Evolutionary conservation across 2,797 vertebrate genomes (phyloP), one percentile per base, ranked within the genome.

Genomic region (Melanotaenia pygmaea): DNA sequence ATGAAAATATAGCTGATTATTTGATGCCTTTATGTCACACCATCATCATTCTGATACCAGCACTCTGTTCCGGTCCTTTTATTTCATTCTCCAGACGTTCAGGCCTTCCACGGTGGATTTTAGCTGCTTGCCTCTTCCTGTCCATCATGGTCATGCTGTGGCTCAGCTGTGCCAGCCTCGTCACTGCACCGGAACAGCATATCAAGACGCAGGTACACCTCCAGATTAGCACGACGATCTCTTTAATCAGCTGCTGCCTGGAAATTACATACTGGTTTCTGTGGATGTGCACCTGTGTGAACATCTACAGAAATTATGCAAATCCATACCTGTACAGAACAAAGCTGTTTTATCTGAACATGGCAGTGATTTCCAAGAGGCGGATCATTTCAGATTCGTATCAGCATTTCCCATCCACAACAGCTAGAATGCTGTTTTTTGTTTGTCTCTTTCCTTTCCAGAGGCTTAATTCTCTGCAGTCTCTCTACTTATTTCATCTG

Each of bases 71-170:
- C 12, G 11, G 1, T 20, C 22, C n/a, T 0, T 1, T 32, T 59
- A 43, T 24, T 26, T 30, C 6, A 1, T 40, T 56, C 51, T 76
- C 1, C 91, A 99, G 98, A 90, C 97, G 98, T 84, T 99, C 97
- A 0, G 98, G 98, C 20, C 95, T 99, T 67, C 98, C 97, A 0
- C 96, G 97, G 34, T 99, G 98, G 98, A 97, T 98, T 87, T 92
- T 99, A 87, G 97, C 97, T 0, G 96, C 96, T 59, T 99, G 97
- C 82, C 96, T 99, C 84, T 97, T 98, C 92, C 93, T 99, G 65
- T 99, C 97, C 6, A 94, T 99, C 90, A 93, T 98, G 95, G 96
- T 98, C 76, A 98, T 99, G 97, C 82, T 99, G 80, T 99, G 98
- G 97, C 95, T 99, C 58, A 98, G 97, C 91, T 99, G 98, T 13